Evolutionary conservation across 1,140 invertebrate species (phyloP).

Genomic region (Atopsyche davidsoni): DNA sequence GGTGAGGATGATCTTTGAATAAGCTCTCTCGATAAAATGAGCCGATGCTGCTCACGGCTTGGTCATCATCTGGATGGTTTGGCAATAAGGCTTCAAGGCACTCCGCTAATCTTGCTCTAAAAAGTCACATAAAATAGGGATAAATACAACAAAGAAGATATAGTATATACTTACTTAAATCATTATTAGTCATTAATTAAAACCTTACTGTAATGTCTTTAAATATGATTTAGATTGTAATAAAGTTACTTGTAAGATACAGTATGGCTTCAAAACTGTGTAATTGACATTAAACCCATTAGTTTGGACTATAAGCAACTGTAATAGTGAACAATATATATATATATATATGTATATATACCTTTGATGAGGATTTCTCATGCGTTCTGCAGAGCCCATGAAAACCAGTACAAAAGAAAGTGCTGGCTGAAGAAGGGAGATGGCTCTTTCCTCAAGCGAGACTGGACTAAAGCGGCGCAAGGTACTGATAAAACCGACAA

Average conservation of each 20-base stretch:
- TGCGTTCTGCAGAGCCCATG: constrained; percentile 70
- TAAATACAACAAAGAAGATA: not conserved
- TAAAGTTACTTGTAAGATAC: no score
- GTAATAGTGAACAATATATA: no score
- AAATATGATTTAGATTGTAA: no score
- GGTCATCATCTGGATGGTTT: constrained; percentile 52
- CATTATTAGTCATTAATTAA: no score
- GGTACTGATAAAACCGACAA: constrained; percentile 72
- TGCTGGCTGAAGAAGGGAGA: constrained; percentile 59
- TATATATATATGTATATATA: no score
- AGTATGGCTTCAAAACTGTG: no score
- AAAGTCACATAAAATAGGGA: constrained; percentile 5
- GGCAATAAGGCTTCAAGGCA: constrained; percentile 79
- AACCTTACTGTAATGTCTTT: no score
- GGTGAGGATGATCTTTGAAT: constrained; percentile 71
- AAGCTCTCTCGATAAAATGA: constrained; percentile 66
- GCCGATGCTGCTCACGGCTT: constrained; percentile 52
- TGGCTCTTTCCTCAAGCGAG: constrained; percentile 56
- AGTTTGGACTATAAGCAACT: no score
- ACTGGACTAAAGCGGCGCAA: constrained; percentile 55
- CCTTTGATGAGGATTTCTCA: constrained; percentile 87
- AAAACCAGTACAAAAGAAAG: constrained; percentile 66
- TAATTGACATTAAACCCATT: no score
- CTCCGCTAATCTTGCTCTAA: constrained; percentile 79
- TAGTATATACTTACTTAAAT: not conserved